Base-by-base conservation (phyloP, 2,113 vertebrate genomes). In the Rynchops niger region DNA sequence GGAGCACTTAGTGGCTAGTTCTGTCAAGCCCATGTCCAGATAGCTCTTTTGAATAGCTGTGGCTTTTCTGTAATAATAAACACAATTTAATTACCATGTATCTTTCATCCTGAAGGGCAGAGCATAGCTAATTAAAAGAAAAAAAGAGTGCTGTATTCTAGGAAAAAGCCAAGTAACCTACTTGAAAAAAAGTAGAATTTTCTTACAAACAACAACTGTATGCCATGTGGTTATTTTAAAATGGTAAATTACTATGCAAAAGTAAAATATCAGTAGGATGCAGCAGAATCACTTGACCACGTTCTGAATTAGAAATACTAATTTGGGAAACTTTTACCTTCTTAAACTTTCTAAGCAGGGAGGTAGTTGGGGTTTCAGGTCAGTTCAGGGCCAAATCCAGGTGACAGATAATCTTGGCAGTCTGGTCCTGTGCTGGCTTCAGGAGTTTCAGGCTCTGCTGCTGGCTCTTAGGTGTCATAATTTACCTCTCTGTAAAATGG, bases 361-460 rank as follows among this genome's bases (percentile, higher is more conserved):
- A 92, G 25, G 49, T 42, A 26, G 50, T 53, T 83, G 80, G 72
- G 59, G 61, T 93, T 95, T 96, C 85, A 80, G 66, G 90, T 95
- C 82, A 86, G 74, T 66, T 67, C 42, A 27, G 77, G 78, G 88
- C 74, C 82, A 72, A 22, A 73, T 81, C 26, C 63, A 67, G 53
- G 30, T 83, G 88, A 79, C 11, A 15, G 85, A 50, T 90, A 11
- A 78, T 52, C n/a, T 38, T 62, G 43, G 55, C 56, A 12, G 32
- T 2, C 2, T 49, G 53, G 36, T 73, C 43, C 69, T 70, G 20
- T 38, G 52, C 38, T 47, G 83, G 59, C 38, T 50, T 78, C 70
- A 71, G 77, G 69, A 85, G 38, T 74, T 88, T 15, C 14, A 30
- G 67, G 53, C 67, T 87, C 18, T 66, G 59, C 90, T 90, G 82